These are phyloP conservation scores for Antheraea mylitta DNA, from an alignment of 1,140 invertebrate species.

Conservation along the genomic window DNA sequence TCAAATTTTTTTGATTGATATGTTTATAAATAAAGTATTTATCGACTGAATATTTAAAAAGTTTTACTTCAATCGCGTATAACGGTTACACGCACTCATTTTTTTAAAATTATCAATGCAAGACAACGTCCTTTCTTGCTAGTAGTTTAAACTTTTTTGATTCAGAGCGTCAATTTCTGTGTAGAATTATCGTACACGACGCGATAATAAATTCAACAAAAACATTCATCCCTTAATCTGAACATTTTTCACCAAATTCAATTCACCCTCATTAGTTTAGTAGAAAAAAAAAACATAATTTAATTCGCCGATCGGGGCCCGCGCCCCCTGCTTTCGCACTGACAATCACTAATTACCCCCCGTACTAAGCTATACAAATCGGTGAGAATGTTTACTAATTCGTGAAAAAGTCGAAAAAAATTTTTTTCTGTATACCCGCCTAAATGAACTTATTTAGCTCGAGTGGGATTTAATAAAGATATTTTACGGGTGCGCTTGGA, in stretches of 20 bases:
- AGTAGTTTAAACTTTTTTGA: no score
- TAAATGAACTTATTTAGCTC: conserved; percentile 74
- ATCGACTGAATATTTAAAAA: no score
- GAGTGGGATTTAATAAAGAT: conserved; percentile 73
- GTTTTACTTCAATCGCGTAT: no score
- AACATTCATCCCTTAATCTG: conserved; percentile 16
- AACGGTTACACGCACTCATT: no score
- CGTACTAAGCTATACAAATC: conserved; percentile 70
- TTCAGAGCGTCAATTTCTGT: no score
- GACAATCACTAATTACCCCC: conserved; percentile 73
- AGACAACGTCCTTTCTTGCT: no score
- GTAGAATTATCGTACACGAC: background rate
- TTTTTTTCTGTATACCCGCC: conserved; percentile 39
- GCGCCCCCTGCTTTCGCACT: conserved; percentile 24
- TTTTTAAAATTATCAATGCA: no score
- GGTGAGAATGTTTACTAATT: conserved; percentile 73
- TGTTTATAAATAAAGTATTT: no score
- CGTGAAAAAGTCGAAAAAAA: conserved; percentile 45
- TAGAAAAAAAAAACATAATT: background rate
- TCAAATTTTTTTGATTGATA: no score
- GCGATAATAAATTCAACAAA: background rate
- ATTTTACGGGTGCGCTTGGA: conserved; percentile 59
- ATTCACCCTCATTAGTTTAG: conserved; percentile 50
- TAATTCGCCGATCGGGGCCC: conserved; percentile 17
- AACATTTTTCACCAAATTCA: conserved; percentile 26